phyloP scores from a whole-genome alignment of 2,888 invertebrate species.

The Helleia helle region DNA sequence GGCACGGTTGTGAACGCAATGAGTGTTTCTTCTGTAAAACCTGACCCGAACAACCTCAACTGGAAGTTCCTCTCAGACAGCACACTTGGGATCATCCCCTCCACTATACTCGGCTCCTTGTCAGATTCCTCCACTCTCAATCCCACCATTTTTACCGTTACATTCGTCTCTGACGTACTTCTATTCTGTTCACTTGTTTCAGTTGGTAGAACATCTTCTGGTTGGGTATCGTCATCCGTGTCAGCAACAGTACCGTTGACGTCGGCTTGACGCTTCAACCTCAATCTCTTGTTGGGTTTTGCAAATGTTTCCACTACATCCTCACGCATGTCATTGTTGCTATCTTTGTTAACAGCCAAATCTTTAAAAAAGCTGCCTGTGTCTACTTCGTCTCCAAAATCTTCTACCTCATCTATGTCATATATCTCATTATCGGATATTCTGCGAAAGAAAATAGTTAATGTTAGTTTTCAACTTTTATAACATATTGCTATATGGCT shows the following conservation, averaged over 20 bases:
- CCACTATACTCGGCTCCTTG: slow-evolving; percentile 53
- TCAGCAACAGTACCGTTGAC: slow-evolving; percentile 9
- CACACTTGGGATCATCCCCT: slow-evolving; percentile 54
- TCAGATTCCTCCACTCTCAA: slow-evolving; percentile 49
- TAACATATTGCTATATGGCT: no score
- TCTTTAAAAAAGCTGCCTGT: slow-evolving; percentile 26
- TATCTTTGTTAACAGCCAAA: slow-evolving; percentile 27
- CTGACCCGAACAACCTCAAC: slow-evolving; percentile 50
- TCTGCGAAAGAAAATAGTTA: slow-evolving; percentile 17
- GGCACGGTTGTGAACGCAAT: slow-evolving; percentile 51
- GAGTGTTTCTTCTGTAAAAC: slow-evolving; percentile 37
- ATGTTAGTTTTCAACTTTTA: not conserved
- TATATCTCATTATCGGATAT: slow-evolving; percentile 22
- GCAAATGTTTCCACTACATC: slow-evolving; percentile 28
- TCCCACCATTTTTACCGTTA: slow-evolving; percentile 31
- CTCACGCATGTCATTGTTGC: slow-evolving; percentile 21
- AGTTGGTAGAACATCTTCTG: not conserved
- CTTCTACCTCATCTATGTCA: slow-evolving; percentile 18
- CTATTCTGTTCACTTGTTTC: not conserved
- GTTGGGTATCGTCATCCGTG: slow-evolving; percentile 20
- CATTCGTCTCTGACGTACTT: not conserved
- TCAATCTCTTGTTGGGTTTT: slow-evolving; percentile 10
- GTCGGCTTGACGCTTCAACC: slow-evolving; percentile 14
- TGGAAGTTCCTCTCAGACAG: slow-evolving; percentile 38
- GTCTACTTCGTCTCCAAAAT: slow-evolving; percentile 23